Conservation (phyloP, 35 echinoderm and acorn worm species). For the Holothuria glaberrima region DNA sequence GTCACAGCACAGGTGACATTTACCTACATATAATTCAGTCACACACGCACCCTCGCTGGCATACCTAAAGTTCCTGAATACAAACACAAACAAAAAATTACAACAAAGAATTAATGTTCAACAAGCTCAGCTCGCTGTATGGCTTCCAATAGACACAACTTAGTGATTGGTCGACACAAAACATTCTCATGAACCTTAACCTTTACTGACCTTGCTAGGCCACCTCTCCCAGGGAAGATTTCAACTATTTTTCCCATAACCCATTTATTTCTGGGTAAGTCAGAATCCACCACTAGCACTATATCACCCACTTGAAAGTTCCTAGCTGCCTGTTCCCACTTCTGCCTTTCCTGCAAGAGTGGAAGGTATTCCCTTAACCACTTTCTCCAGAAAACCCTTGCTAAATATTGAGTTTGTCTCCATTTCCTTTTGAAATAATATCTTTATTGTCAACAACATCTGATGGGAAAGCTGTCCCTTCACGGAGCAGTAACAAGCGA, state of each 20-base stretch:
- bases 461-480: conserved; percentile 15
- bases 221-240: conserved; percentile 57
- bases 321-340: conserved; percentile 24
- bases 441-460: conserved; percentile 30
- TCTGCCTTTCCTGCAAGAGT: conserved; percentile 63
- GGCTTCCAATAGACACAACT: conserved; percentile 71
- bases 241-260: conserved; percentile 54
- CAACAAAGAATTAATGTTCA: neutral
- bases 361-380: conserved; percentile 79
- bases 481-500: neutral
- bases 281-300: conserved; percentile 55
- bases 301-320: conserved; percentile 63
- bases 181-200: conserved; percentile 51
- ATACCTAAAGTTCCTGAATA: neutral
- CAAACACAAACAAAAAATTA: neutral
- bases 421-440: conserved; percentile 34
- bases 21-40: neutral
- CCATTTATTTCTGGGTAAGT: conserved; percentile 64
- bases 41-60: neutral
- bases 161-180: conserved; percentile 70
- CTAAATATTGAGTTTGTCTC: conserved; percentile 22
- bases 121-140: conserved; percentile 10
- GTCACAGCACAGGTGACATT: conserved; percentile 9
- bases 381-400: conserved; percentile 55
- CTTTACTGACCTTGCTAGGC: conserved; percentile 51